Conservation (phyloP, 2,888 invertebrate genomes). For the Euplexia lucipara region DNA sequence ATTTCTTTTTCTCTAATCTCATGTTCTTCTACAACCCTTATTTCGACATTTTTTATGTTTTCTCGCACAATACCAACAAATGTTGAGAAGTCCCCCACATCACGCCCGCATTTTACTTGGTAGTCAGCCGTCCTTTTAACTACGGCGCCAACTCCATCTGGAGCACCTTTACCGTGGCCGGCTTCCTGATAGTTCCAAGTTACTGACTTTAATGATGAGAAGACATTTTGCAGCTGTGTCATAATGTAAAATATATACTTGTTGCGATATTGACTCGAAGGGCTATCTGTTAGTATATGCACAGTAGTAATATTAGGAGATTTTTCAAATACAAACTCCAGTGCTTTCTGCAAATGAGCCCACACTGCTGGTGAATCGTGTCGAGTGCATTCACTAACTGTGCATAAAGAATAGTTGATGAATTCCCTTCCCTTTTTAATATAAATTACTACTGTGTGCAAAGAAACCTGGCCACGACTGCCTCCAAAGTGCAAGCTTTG, state of each 20-base stretch:
- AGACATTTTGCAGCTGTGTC: conserved; percentile 25
- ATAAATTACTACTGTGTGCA: conserved; percentile 34
- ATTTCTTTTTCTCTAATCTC: conserved; percentile 27
- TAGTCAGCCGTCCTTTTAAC: conserved; percentile 68
- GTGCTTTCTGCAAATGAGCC: conserved; percentile 16
- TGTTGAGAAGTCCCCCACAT: conserved; percentile 22
- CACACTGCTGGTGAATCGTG: conserved; percentile 40
- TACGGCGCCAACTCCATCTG: conserved; percentile 70
- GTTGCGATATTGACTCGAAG: conserved; percentile 44
- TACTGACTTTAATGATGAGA: conserved; percentile 23
- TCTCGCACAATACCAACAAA: conserved; percentile 23
- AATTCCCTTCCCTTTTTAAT: conserved; percentile 21
- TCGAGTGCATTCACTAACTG: conserved; percentile 40
- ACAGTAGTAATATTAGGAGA: conserved; percentile 27
- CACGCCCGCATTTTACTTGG: conserved; percentile 37
- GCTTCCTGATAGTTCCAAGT: conserved; percentile 70
- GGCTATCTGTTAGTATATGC: conserved; percentile 44
- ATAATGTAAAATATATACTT: conserved; percentile 44
- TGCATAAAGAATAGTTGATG: conserved; percentile 13
- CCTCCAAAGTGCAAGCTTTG: conserved; percentile 24
- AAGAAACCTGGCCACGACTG: conserved; percentile 17
- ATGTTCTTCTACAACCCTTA: conserved; percentile 23
- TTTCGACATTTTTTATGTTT: conserved; percentile 27
- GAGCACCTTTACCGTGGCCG: conserved; percentile 73
- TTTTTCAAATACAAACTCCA: conserved; percentile 27